phyloP scores from a whole-genome alignment of 2,888 invertebrate species.

The Morinoia aosen region DNA sequence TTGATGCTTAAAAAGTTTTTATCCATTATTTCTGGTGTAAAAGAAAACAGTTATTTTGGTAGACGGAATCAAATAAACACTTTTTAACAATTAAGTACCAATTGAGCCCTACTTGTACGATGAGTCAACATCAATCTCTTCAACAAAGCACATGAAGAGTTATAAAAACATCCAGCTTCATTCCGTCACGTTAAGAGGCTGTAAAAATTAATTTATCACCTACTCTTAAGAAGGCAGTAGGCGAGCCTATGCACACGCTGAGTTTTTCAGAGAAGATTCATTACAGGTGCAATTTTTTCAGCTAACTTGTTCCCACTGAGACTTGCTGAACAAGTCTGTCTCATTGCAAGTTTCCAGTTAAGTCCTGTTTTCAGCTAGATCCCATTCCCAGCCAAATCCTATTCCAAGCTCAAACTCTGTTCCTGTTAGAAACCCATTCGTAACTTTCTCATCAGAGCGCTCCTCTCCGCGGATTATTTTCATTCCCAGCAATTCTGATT shows the following conservation, averaged over 20 bases:
- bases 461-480: constrained; percentile 33
- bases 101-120: background rate
- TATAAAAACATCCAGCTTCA: too few relatives aligned
- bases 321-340: background rate
- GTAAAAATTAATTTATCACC: too few relatives aligned
- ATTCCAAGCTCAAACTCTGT: background rate
- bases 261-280: background rate
- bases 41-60: background rate
- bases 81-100: background rate
- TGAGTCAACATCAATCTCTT: background rate
- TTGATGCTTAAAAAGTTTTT: background rate
- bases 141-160: background rate
- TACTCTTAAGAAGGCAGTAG: too few relatives aligned
- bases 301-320: background rate
- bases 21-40: background rate
- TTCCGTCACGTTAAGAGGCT: too few relatives aligned
- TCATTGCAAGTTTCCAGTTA: background rate
- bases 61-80: background rate
- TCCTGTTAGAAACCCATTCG: constrained; percentile 34
- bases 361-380: background rate
- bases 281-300: background rate
- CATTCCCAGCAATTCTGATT: constrained; percentile 43
- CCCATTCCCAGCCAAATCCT: background rate
- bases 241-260: too few relatives aligned
- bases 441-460: constrained; percentile 33